Evolutionary conservation across 2,888 invertebrate genomes (phyloP).

Genomic region (Hydroisotoma schaefferi): DNA sequence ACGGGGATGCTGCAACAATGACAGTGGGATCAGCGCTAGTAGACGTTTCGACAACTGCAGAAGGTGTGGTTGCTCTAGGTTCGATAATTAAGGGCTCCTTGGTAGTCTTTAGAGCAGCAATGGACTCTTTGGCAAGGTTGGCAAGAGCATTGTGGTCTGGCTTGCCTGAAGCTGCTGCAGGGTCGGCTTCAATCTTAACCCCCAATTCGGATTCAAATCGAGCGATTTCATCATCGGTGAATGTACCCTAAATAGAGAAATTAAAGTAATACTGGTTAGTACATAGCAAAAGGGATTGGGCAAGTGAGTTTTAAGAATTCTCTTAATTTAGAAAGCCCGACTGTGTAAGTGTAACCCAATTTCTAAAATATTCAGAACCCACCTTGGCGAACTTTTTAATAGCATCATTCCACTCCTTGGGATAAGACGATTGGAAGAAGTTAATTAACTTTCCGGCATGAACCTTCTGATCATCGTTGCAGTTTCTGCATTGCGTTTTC

Average conservation of each 20-base stretch:
- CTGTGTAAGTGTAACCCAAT: too few relatives aligned
- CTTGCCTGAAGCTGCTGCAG: slow-evolving; percentile 13
- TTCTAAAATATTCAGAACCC: too few relatives aligned
- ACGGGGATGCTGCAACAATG: not conserved
- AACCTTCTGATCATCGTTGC: slow-evolving; percentile 26
- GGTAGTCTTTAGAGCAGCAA: slow-evolving; percentile 19
- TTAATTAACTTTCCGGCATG: slow-evolving; percentile 30
- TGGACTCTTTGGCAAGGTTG: slow-evolving; percentile 24
- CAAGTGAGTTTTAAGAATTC: too few relatives aligned
- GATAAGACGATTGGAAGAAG: slow-evolving; percentile 30
- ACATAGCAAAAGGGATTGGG: too few relatives aligned
- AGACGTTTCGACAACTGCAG: not conserved
- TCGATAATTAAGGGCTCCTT: slow-evolving; percentile 15
- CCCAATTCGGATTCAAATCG: slow-evolving; percentile 31
- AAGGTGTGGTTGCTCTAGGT: not conserved
- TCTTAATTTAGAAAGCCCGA: too few relatives aligned
- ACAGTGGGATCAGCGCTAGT: not conserved
- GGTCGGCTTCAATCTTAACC: slow-evolving; percentile 13
- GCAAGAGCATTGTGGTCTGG: slow-evolving; percentile 25
- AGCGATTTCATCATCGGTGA: slow-evolving; percentile 22
- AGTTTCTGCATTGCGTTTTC: slow-evolving; percentile 30
- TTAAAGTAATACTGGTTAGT: too few relatives aligned
- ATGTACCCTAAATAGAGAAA: slow-evolving; percentile 27
- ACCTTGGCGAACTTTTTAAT: slow-evolving; percentile 24
- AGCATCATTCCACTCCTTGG: slow-evolving; percentile 38